Base-by-base conservation (phyloP, 2,797 vertebrate species). In the Bradypus variegatus region DNA sequence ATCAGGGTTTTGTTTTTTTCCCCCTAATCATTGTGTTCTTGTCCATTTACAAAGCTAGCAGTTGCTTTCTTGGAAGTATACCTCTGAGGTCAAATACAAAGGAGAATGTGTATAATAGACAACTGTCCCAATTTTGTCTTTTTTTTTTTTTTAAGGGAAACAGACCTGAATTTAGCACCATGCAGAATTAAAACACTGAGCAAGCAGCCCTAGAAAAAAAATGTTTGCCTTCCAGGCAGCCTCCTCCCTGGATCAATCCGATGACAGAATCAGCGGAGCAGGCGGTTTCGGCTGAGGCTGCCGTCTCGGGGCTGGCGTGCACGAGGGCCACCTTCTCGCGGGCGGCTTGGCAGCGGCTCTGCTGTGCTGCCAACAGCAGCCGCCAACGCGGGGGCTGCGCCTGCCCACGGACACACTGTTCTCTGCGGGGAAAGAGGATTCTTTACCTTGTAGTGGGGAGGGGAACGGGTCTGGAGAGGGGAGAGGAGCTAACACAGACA, bases 401-500 rank as follows among this genome's bases (percentile, higher is more conserved):
- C 55, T 10, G 75, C n/a, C 45, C 19, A 14, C 75, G 4, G 50
- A 23, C 10, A 13, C 15, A 11, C 31, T 53, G 31, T 5, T 38
- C 79, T 25, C 70, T 31, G 13, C 3, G 0, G 0, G 3, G 41
- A 69, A 79, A 75, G 67, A 69, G 55, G 14, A 70, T 15, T 45
- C 53, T 50, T 19, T 6, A 19, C 33, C 18, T 64, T 4, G 3
- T 18, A 0, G 5, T 15, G 19, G 67, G n/a, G 29, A 6, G 1
- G 27, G 0, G 19, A 60, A 31, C 29, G 4, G 3, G 21, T 1
- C 50, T 23, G 25, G 67, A 12, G 12, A 67, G 55, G 67, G 53
- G 15, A 12, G 60, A 16, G 6, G 5, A 14, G 27, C 23, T 3
- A 13, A 6, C 0, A 4, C 0, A 36, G 33, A 25, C 18, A 11